These are phyloP conservation scores for Ptilonorhynchus violaceus DNA, from an alignment of 2,113 vertebrate species.

Conservation along the genomic window DNA sequence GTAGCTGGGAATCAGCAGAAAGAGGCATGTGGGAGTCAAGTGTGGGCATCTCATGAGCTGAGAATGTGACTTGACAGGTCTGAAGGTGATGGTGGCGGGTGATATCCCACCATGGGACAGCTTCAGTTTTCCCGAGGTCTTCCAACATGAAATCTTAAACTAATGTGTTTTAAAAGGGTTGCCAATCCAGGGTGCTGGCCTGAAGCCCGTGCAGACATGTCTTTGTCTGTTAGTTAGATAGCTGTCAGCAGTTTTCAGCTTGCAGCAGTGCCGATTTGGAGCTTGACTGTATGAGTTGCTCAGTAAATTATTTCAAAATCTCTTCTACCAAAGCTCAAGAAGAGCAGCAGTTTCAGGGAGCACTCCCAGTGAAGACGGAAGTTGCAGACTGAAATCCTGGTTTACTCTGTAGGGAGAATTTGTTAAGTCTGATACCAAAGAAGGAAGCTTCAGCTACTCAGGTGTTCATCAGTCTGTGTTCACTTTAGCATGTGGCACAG, in stretches of 20 bases:
- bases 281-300: background rate
- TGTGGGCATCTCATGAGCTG: background rate
- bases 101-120: background rate
- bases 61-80: background rate
- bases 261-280: background rate
- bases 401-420: background rate
- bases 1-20: background rate
- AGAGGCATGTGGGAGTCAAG: background rate
- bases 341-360: background rate
- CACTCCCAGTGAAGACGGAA: background rate
- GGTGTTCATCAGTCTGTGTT: background rate
- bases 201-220: background rate
- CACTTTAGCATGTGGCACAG: background rate
- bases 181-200: background rate
- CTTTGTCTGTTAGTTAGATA: background rate
- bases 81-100: background rate
- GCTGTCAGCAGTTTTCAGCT: background rate
- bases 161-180: background rate
- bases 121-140: background rate
- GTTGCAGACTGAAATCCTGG: background rate
- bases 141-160: background rate
- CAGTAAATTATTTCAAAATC: background rate
- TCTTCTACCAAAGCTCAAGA: background rate
- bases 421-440: background rate
- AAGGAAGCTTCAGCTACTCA: background rate